These are phyloP conservation scores for Lepas anatifera DNA, from an alignment of 2,888 invertebrate species.

Conservation along the genomic window DNA sequence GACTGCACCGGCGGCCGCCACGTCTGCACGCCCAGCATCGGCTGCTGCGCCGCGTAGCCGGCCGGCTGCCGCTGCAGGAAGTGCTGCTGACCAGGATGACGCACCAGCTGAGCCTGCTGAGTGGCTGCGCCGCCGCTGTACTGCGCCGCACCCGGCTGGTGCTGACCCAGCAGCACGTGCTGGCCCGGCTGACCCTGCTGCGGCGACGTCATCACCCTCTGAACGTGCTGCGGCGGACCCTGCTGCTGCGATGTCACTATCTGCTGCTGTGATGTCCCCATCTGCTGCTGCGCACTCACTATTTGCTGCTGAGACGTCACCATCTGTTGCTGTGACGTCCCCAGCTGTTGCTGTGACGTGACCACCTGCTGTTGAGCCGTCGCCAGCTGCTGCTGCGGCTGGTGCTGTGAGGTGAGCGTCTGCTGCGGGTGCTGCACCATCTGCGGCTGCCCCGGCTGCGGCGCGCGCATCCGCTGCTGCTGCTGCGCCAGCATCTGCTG, in stretches of 20 bases:
- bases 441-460: too few relatives aligned
- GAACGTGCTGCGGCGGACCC: background rate
- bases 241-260: background rate
- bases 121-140: background rate
- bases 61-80: background rate
- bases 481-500: constrained; percentile 70
- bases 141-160: background rate
- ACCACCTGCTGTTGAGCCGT: constrained; percentile 49
- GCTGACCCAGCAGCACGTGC: background rate
- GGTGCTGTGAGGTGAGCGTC: too few relatives aligned
- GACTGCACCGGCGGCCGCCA: constrained; percentile 7
- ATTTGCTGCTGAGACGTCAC: constrained; percentile 2
- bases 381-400: constrained; percentile 55
- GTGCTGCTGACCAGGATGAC: background rate
- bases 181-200: background rate
- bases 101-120: background rate
- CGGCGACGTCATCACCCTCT: background rate
- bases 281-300: background rate
- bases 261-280: background rate
- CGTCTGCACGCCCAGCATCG: background rate
- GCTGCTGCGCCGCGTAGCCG: background rate
- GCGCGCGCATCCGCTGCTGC: constrained; percentile 46
- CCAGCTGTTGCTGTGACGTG: too few relatives aligned
- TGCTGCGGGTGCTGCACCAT: too few relatives aligned
- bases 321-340: too few relatives aligned